Conservation (phyloP, 2,797 vertebrate species). For the Crocidura indochinensis region DNA sequence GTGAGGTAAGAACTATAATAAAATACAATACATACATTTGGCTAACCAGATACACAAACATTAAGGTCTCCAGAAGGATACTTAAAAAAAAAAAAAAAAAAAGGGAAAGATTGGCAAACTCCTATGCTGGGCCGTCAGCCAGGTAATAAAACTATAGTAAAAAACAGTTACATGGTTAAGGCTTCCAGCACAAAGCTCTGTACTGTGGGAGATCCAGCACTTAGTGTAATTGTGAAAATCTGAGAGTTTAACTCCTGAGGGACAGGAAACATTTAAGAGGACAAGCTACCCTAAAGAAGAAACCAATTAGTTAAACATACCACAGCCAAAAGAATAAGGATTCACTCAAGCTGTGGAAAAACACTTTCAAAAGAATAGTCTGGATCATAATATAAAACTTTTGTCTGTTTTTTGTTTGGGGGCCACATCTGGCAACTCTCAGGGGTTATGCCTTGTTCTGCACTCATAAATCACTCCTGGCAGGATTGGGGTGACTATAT, state of each 20-base stretch:
- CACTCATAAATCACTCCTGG: too few species aligned
- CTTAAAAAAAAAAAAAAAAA: slow-evolving; percentile 2
- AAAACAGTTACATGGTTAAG: slow-evolving; percentile 13
- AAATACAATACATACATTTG: slow-evolving; percentile 30
- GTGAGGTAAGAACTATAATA: background rate
- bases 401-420: too few species aligned
- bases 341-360: slow-evolving; percentile 17
- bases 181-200: background rate
- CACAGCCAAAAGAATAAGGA: slow-evolving; percentile 60
- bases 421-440: too few species aligned
- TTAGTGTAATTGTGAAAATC: slow-evolving; percentile 49
- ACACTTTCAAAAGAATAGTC: background rate
- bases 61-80: slow-evolving; percentile 11
- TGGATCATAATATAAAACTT: background rate
- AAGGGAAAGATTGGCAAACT: background rate
- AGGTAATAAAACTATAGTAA: slow-evolving; percentile 29
- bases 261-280: slow-evolving; percentile 53
- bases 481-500: too few species aligned
- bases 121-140: slow-evolving; percentile 32
- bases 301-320: slow-evolving; percentile 35
- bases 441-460: too few species aligned
- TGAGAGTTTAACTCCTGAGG: slow-evolving; percentile 20
- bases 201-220: slow-evolving; percentile 20
- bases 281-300: slow-evolving; percentile 54
- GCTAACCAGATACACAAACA: background rate